Conservation (phyloP, 1,140 invertebrate genomes). For the Hetaerina americana region DNA sequence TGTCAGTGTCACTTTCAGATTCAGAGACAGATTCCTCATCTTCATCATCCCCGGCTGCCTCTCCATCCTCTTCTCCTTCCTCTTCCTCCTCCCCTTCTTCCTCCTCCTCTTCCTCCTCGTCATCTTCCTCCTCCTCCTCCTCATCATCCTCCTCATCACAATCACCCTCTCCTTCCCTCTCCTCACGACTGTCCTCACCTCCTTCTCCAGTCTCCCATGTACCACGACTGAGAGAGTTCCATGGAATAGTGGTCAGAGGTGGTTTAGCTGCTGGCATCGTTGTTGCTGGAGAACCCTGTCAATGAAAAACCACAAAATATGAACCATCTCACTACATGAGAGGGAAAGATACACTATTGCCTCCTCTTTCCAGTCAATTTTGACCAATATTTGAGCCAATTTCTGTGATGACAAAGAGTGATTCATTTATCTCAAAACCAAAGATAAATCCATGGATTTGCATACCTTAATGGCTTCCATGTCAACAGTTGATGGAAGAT, state of each 20-base stretch:
- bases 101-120: constrained; percentile 5
- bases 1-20: constrained; percentile 13
- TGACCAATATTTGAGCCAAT: too few species aligned
- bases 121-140: constrained; percentile 8
- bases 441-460: too few species aligned
- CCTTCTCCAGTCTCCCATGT: constrained; percentile 7
- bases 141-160: constrained; percentile 10
- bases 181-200: constrained; percentile 1
- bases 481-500: constrained; percentile 47
- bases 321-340: too few species aligned
- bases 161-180: constrained; percentile 11
- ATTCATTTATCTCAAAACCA: not conserved
- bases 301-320: too few species aligned
- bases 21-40: constrained; percentile 16
- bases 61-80: constrained; percentile 10
- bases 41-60: constrained; percentile 11
- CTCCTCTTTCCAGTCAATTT: not conserved
- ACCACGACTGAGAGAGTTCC: constrained; percentile 17
- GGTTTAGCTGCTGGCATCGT: constrained; percentile 12
- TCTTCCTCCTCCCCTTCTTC: not conserved
- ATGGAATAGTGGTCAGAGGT: constrained; percentile 19
- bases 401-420: too few species aligned
- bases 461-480: constrained; percentile 44
- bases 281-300: constrained; percentile 21
- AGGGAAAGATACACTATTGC: too few species aligned